phyloP scores from a whole-genome alignment of 1,140 invertebrate genomes.

The Lordiphosa collinella region DNA sequence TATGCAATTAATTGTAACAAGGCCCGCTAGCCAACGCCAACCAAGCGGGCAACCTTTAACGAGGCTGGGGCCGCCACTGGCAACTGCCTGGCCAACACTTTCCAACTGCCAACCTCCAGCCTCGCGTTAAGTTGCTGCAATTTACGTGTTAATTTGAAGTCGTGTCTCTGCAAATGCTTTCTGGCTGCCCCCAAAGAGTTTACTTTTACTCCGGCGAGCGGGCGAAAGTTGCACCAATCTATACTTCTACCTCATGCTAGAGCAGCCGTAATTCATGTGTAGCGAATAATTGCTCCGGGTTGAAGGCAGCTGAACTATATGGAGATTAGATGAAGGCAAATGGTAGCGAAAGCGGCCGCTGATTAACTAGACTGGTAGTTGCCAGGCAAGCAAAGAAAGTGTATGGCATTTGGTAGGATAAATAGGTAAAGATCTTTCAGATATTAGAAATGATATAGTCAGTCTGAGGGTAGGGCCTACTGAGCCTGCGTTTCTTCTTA shows the following conservation, averaged over 20 bases:
- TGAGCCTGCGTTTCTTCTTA: no score
- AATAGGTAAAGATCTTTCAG: not conserved
- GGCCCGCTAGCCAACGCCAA: slow-evolving; percentile 39
- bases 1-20: slow-evolving; percentile 77
- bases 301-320: slow-evolving; percentile 25
- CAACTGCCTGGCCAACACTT: slow-evolving; percentile 13
- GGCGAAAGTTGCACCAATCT: slow-evolving; percentile 52
- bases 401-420: not conserved
- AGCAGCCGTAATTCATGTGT: slow-evolving; percentile 61
- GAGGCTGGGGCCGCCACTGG: slow-evolving; percentile 30
- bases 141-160: slow-evolving; percentile 75
- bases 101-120: slow-evolving; percentile 18
- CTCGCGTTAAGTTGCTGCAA: slow-evolving; percentile 63
- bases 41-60: slow-evolving; percentile 53
- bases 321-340: not conserved
- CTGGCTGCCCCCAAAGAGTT: slow-evolving; percentile 32
- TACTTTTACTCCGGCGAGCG: slow-evolving; percentile 49
- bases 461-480: no score
- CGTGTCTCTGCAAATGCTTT: slow-evolving; percentile 53
- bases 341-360: slow-evolving; percentile 31
- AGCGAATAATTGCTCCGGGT: slow-evolving; percentile 53
- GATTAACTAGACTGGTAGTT: no score
- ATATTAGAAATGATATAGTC: no score
- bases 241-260: slow-evolving; percentile 3
- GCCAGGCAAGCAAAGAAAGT: not conserved